Conservation (phyloP, 2,888 invertebrate genomes). For the Hydroisotoma schaefferi region DNA sequence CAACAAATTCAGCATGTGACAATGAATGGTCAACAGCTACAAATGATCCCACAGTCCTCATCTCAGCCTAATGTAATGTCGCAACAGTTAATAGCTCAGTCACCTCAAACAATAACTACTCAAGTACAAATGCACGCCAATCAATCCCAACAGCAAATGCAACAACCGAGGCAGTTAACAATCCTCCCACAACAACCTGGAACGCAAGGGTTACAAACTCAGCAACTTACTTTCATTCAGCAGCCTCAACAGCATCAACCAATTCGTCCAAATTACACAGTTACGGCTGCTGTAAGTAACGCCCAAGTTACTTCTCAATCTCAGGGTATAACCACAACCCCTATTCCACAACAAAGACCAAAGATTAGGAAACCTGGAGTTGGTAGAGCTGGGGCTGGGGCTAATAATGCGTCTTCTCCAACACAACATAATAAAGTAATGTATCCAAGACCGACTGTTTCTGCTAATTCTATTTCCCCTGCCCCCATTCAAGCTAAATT, state of each 20-base stretch:
- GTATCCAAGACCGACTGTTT: conserved; percentile 31
- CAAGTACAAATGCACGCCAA: conserved; percentile 40
- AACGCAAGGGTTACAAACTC: conserved; percentile 27
- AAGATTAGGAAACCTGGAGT: conserved; percentile 40
- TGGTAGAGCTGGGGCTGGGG: conserved; percentile 24
- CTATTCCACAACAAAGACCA: conserved; percentile 33
- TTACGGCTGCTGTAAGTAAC: conserved; percentile 16
- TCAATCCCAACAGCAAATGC: conserved; percentile 49
- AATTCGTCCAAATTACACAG: conserved; percentile 40
- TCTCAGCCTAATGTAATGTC: conserved; percentile 36
- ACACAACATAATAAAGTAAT: conserved; percentile 24
- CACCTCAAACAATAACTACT: conserved; percentile 33
- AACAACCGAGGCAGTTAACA: conserved; percentile 38
- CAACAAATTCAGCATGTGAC: conserved; percentile 49
- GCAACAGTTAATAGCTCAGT: conserved; percentile 38
- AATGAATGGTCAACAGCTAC: conserved; percentile 41
- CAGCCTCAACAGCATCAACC: conserved; percentile 32
- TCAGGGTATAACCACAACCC: conserved; percentile 19
- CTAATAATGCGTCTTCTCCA: conserved; percentile 21
- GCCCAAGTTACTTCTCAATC: not conserved
- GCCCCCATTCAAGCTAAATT: conserved; percentile 12
- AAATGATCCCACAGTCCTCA: conserved; percentile 44
- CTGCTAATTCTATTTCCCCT: conserved; percentile 22
- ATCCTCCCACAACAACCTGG: conserved; percentile 31
- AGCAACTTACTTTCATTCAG: conserved; percentile 37